Conservation (phyloP, 2,888 invertebrate species). For the Protophormia terraenovae region DNA sequence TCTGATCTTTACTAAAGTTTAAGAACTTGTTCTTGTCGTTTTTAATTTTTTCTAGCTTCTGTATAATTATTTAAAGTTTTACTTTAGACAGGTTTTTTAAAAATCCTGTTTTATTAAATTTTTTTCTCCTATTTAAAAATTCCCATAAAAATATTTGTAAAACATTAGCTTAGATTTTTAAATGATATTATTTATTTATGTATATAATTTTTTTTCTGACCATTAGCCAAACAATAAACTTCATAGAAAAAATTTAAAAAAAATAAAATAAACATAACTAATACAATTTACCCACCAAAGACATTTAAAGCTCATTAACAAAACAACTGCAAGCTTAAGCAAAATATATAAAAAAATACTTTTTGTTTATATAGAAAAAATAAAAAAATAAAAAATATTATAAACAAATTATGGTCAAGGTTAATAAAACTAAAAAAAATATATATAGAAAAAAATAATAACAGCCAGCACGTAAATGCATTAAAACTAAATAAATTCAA, state of each 20-base stretch:
- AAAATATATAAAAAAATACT: not conserved
- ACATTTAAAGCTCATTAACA: constrained; percentile 26
- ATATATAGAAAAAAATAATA: not conserved
- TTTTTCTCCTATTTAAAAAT: not conserved
- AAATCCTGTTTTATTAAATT: not conserved
- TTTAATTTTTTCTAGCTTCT: no score
- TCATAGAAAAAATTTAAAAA: no score
- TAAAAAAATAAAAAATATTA: constrained; percentile 61
- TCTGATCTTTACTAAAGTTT: no score
- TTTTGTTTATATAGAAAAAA: constrained; percentile 32
- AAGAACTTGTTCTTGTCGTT: no score
- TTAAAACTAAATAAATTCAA: not conserved
- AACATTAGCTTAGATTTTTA: not conserved
- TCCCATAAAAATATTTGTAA: not conserved
- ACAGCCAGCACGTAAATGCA: not conserved
- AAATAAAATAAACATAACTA: not conserved
- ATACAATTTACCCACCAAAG: not conserved
- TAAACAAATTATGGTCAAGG: constrained; percentile 68
- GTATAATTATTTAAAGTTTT: no score
- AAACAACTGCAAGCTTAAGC: constrained; percentile 28
- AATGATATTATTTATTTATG: not conserved
- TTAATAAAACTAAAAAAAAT: constrained; percentile 21
- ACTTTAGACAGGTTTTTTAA: no score
- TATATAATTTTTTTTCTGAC: not conserved
- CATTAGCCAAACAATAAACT: not conserved